Conservation (phyloP, 1,140 invertebrate species). For the Bombus haemorrhoidalis region DNA sequence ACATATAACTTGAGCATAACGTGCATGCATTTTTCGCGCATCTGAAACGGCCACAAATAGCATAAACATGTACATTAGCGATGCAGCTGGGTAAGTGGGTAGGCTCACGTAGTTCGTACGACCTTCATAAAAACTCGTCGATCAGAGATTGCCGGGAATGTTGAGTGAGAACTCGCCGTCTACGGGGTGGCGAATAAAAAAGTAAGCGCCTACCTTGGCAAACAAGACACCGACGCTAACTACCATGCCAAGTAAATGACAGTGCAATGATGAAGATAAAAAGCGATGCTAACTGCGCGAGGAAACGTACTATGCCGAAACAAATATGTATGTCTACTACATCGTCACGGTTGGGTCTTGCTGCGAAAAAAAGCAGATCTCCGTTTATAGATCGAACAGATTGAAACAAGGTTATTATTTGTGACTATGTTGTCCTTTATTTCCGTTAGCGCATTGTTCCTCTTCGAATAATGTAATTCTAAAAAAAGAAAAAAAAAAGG, state of each 20-base stretch:
- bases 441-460: neutral
- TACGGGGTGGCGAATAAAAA: conserved; percentile 68
- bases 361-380: neutral
- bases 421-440: neutral
- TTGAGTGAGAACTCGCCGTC: conserved; percentile 69
- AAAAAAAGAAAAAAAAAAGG: conserved; percentile 1
- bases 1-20: neutral
- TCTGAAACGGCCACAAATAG: conserved; percentile 57
- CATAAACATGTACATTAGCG: conserved; percentile 58
- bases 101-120: conserved; percentile 61
- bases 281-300: neutral
- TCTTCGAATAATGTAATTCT: neutral
- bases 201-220: conserved; percentile 34
- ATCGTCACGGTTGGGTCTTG: neutral
- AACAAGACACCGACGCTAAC: conserved; percentile 25
- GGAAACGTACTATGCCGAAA: neutral
- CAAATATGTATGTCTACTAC: conserved; percentile 1
- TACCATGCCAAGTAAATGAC: conserved; percentile 31
- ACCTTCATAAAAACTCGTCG: conserved; percentile 77
- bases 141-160: conserved; percentile 74
- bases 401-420: conserved; percentile 1
- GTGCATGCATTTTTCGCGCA: neutral
- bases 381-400: conserved; percentile 25
- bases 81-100: conserved; percentile 61
- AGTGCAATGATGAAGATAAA: conserved; percentile 8